These are phyloP conservation scores for Datnioides undecimradiatus DNA, from an alignment of 2,113 vertebrate genomes.

Conservation along the genomic window DNA sequence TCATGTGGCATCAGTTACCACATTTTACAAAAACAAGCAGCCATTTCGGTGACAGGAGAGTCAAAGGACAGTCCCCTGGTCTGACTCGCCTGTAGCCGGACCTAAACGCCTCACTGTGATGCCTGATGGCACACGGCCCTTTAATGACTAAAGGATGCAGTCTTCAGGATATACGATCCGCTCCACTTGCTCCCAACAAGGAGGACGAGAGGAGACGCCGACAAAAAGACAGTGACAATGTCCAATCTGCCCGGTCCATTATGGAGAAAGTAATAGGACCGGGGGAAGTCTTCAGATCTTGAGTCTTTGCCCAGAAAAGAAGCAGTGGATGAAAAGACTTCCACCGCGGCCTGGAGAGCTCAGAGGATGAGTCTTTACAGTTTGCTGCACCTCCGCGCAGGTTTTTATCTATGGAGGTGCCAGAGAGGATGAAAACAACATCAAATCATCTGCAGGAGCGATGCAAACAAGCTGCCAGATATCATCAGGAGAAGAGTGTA, in stretches of 20 bases:
- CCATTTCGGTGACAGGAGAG: background rate
- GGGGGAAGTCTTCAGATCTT: conserved; percentile 48
- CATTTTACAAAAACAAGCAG: too few relatives aligned
- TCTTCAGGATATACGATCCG: conserved; percentile 25
- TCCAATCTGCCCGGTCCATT: conserved; percentile 59
- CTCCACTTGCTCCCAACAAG: conserved; percentile 64
- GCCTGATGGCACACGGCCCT: conserved; percentile 4
- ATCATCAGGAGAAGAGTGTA: conserved; percentile 38
- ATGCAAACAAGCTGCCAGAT: conserved; percentile 64
- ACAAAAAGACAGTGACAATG: conserved; percentile 30
- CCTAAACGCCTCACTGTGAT: conserved; percentile 7
- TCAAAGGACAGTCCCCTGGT: background rate
- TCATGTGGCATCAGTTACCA: too few relatives aligned
- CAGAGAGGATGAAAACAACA: conserved; percentile 47
- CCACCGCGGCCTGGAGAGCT: conserved; percentile 18
- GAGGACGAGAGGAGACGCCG: conserved; percentile 3
- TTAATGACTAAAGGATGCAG: conserved; percentile 14
- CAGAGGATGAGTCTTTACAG: conserved; percentile 15
- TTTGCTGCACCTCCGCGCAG: conserved; percentile 25
- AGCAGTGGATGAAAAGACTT: conserved; percentile 64
- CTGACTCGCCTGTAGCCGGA: background rate
- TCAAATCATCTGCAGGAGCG: conserved; percentile 51
- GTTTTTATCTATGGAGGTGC: conserved; percentile 61
- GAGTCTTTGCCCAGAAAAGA: conserved; percentile 43
- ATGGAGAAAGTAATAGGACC: conserved; percentile 35